phyloP scores from a whole-genome alignment of 2,888 invertebrate species.

The Aradus depressus region DNA sequence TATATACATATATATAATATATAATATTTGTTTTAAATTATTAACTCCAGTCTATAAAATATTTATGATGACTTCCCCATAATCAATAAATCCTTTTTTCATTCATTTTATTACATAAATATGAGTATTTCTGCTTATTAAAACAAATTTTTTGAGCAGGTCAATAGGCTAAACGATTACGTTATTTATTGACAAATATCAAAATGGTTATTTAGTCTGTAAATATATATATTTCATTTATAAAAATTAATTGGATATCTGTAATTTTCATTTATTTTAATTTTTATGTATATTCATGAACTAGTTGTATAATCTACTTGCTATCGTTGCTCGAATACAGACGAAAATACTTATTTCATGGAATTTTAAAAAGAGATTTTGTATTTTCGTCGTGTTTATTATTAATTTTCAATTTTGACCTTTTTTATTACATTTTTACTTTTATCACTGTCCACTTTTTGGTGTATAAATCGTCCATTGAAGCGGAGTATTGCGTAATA shows the following conservation, averaged over 20 bases:
- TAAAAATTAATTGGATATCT: constrained; percentile 28
- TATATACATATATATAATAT: no score
- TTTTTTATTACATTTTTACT: constrained; percentile 7
- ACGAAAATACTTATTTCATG: constrained; percentile 23
- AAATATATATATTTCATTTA: constrained; percentile 27
- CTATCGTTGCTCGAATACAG: constrained; percentile 29
- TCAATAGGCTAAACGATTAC: constrained; percentile 30
- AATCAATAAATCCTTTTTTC: constrained; percentile 23
- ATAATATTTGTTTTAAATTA: constrained; percentile 15
- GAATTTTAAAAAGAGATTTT: constrained; percentile 3
- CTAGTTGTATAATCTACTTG: constrained; percentile 23
- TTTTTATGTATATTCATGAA: constrained; percentile 18
- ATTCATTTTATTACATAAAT: constrained; percentile 27
- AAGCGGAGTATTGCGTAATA: constrained; percentile 12
- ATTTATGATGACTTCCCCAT: constrained; percentile 18
- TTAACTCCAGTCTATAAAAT: constrained; percentile 28
- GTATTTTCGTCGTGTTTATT: constrained; percentile 12
- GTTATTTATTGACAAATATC: constrained; percentile 27
- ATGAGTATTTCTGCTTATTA: constrained; percentile 26
- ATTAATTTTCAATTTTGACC: not conserved
- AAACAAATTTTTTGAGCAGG: constrained; percentile 30
- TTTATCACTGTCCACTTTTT: constrained; percentile 18
- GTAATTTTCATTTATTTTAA: no score
- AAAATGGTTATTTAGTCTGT: constrained; percentile 22
- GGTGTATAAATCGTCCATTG: constrained; percentile 16